Conservation (phyloP, 2,888 invertebrate genomes). For the Agriotes lineatus region DNA sequence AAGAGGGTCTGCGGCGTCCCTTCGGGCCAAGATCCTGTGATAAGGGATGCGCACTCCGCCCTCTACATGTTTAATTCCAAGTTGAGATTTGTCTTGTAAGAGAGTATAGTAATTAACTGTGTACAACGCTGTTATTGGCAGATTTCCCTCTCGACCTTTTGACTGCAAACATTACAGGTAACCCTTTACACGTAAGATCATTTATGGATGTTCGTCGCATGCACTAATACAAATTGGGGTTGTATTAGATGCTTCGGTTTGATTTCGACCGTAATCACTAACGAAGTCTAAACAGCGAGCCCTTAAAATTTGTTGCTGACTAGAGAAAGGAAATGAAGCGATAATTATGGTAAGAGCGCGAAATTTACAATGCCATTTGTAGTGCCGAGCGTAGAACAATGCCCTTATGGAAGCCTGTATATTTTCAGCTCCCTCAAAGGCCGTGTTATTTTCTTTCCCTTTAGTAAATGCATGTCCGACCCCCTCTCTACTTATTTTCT, state of each 20-base stretch:
- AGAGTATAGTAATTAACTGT: conserved; percentile 29
- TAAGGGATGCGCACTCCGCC: conserved; percentile 28
- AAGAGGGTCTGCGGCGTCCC: conserved; percentile 11
- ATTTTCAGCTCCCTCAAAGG: conserved; percentile 5
- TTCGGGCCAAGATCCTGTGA: conserved; percentile 10
- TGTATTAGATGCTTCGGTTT: not conserved
- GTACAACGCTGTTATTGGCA: conserved; percentile 32
- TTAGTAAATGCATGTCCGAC: not conserved
- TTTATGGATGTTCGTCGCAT: not conserved
- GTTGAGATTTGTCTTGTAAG: conserved; percentile 35
- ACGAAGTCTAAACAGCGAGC: not conserved
- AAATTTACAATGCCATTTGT: conserved; percentile 18
- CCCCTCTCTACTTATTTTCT: not conserved
- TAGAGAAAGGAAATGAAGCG: not conserved
- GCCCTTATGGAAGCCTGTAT: conserved; percentile 12
- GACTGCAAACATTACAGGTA: conserved; percentile 5
- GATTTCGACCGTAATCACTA: not conserved
- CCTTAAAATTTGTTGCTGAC: not conserved
- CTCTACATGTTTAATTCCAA: conserved; percentile 31
- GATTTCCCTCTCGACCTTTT: conserved; percentile 15
- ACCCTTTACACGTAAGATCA: not conserved
- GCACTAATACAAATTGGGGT: not conserved
- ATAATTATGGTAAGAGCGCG: conserved; percentile 8
- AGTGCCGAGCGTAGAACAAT: not conserved
- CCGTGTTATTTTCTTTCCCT: conserved; percentile 2